A percentile compares a stretch with the other conserved stretches of the same genome.
Conservation (phyloP, 2,888 invertebrate genomes). For the Drosophila bunnanda region DNA sequence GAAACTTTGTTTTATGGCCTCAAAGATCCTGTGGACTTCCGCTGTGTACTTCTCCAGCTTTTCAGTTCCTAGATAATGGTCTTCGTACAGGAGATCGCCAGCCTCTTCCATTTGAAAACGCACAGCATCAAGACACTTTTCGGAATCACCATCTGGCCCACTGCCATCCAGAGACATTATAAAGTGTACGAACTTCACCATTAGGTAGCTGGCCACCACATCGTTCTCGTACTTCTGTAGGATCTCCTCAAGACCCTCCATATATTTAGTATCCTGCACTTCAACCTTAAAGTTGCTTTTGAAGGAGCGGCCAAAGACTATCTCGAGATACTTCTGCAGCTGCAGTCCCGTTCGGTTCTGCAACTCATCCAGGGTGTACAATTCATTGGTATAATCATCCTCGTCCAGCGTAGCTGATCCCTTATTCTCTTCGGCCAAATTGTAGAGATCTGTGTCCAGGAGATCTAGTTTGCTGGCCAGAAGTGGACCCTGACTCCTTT, state of each 20-base stretch:
- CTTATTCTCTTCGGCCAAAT: neutral
- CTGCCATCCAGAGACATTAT: constrained; percentile 1
- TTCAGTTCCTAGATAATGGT: neutral
- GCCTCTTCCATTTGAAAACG: neutral
- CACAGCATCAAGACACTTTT: constrained; percentile 1
- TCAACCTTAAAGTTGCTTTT: neutral
- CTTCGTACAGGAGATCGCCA: neutral
- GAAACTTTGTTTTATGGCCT: constrained; percentile 2
- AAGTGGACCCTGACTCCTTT: neutral
- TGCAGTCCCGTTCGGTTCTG: neutral
- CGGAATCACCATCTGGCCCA: neutral
- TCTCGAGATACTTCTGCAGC: neutral
- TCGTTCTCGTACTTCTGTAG: neutral
- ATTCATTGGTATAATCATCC: neutral
- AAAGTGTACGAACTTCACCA: constrained; percentile 8
- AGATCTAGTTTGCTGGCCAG: neutral
- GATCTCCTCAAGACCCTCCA: neutral
- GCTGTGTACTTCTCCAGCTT: neutral
- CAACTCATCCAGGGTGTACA: neutral
- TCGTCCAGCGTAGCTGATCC: neutral
- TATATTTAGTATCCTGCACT: neutral
- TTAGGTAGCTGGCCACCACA: constrained; percentile 1
- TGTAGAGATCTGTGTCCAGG: neutral
- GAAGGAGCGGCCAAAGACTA: neutral
- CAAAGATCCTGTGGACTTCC: neutral